Evolutionary conservation across 2,113 vertebrate species (phyloP).

Genomic region (Zapornia atra): DNA sequence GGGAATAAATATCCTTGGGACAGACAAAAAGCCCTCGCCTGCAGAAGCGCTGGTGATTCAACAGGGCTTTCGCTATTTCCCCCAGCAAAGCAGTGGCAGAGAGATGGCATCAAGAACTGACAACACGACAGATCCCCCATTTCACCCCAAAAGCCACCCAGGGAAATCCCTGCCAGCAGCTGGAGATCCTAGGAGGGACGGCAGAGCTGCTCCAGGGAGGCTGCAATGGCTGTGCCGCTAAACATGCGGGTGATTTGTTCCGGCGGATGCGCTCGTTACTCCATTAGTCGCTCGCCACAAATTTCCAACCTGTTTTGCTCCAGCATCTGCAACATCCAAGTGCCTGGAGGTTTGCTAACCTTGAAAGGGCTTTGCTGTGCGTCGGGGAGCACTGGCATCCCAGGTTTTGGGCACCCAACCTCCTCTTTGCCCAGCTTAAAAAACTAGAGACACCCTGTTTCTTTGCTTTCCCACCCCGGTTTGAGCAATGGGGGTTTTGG

Average conservation of each 20-base stretch:
- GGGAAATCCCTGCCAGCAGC: background rate
- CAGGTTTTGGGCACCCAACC: accelerated
- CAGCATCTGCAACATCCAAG: background rate
- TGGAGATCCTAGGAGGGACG: accelerated
- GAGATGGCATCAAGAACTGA: background rate
- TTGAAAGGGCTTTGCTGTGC: background rate
- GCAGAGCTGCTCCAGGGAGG: background rate
- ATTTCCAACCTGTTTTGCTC: slow-evolving; percentile 52
- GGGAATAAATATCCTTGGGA: background rate
- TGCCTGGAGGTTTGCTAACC: background rate
- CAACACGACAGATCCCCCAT: background rate
- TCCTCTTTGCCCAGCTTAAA: background rate
- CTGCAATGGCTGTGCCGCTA: background rate
- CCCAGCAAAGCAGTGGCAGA: background rate
- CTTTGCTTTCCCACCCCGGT: background rate
- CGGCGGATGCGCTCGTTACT: background rate
- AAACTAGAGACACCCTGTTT: background rate
- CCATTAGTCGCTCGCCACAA: slow-evolving; percentile 35
- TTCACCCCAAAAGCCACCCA: background rate
- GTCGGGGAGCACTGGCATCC: background rate
- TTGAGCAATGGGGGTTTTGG: background rate
- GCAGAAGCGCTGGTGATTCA: background rate
- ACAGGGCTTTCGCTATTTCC: background rate
- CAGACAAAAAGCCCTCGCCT: background rate
- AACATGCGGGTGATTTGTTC: background rate